These are phyloP conservation scores for Brachylomia viminalis DNA, from an alignment of 2,888 invertebrate species.

Conservation along the genomic window DNA sequence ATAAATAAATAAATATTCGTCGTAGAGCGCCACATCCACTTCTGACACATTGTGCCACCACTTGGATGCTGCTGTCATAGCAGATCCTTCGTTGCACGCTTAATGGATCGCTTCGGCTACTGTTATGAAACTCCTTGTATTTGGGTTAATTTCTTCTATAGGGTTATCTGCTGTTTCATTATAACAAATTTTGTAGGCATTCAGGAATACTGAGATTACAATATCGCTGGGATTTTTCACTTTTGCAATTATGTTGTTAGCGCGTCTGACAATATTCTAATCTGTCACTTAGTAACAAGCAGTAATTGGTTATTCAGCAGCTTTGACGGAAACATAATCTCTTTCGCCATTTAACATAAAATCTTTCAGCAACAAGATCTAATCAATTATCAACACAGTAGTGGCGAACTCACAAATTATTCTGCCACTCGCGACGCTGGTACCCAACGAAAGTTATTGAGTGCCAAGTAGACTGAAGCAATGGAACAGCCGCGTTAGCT, in stretches of 20 bases:
- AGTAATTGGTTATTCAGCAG: slow-evolving; percentile 29
- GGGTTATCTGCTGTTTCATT: slow-evolving; percentile 17
- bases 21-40: slow-evolving; percentile 80
- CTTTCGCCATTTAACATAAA: slow-evolving; percentile 29
- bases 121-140: slow-evolving; percentile 56
- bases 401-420: slow-evolving; percentile 79
- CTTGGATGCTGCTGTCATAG: slow-evolving; percentile 87
- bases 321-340: slow-evolving; percentile 44
- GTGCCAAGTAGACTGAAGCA: slow-evolving; percentile 88
- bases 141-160: slow-evolving; percentile 7
- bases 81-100: slow-evolving; percentile 81
- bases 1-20: slow-evolving; percentile 90
- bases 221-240: background rate
- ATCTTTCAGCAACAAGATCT: slow-evolving; percentile 51
- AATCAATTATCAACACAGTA: slow-evolving; percentile 70
- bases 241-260: slow-evolving; percentile 30
- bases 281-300: slow-evolving; percentile 32
- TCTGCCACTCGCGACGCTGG: slow-evolving; percentile 77
- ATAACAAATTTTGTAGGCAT: background rate
- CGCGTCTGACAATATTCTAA: slow-evolving; percentile 12
- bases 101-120: slow-evolving; percentile 77
- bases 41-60: slow-evolving; percentile 86
- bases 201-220: background rate
- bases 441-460: slow-evolving; percentile 81
- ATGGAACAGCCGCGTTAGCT: slow-evolving; percentile 83